These are phyloP conservation scores for Diploscapter pachys DNA, from an alignment of 1,140 invertebrate species.

Conservation along the genomic window DNA sequence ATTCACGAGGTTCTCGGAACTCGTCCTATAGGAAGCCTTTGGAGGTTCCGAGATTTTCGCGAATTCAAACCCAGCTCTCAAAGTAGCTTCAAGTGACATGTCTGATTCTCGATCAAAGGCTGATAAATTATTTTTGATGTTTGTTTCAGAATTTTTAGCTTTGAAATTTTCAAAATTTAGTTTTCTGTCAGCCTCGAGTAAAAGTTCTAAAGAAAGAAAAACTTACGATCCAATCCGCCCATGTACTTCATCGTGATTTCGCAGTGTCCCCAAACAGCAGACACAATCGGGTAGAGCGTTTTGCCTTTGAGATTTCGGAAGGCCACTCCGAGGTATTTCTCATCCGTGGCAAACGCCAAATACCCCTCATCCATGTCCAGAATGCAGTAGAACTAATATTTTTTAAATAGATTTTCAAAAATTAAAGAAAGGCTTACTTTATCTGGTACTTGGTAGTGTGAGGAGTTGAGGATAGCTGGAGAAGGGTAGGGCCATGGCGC, in stretches of 20 bases:
- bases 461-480: too few relatives aligned
- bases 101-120: too few relatives aligned
- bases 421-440: neutral
- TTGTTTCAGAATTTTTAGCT: too few relatives aligned
- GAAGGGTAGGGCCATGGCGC: constrained; percentile 81
- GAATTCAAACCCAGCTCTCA: too few relatives aligned
- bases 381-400: constrained; percentile 77
- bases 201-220: neutral
- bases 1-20: too few relatives aligned
- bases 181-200: too few relatives aligned
- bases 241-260: constrained; percentile 99
- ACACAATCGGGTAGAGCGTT: constrained; percentile 94
- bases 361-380: constrained; percentile 99
- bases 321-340: constrained; percentile 93
- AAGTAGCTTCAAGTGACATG: too few relatives aligned
- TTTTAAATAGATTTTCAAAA: neutral
- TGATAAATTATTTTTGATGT: too few relatives aligned
- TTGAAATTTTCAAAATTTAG: too few relatives aligned
- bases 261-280: constrained; percentile 98
- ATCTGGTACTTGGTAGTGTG: too few relatives aligned
- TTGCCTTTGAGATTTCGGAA: constrained; percentile 93
- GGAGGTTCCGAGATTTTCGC: too few relatives aligned
- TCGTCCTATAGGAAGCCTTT: too few relatives aligned
- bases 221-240: constrained; percentile 89
- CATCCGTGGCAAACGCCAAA: constrained; percentile 93